Evolutionary conservation across 2,113 vertebrate genomes (phyloP).

Genomic region (Ivindomyrus marchei): DNA sequence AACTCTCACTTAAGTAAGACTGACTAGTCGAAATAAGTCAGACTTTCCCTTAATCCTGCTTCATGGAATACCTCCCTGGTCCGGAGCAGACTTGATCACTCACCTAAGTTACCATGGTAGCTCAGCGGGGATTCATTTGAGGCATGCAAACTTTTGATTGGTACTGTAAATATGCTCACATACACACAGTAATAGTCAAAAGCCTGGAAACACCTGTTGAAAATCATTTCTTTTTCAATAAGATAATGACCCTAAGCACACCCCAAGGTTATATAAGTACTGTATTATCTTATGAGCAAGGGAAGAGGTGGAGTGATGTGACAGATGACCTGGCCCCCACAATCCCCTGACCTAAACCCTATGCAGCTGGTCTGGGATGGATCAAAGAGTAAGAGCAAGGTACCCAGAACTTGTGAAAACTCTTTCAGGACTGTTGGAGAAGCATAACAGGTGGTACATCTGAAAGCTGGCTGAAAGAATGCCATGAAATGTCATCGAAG

Average conservation of each 20-base stretch:
- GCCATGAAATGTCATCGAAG: not conserved
- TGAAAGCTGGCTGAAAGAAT: not conserved
- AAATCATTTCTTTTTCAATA: not conserved
- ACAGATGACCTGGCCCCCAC: not conserved
- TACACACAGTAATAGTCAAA: too few relatives aligned
- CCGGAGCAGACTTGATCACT: too few relatives aligned
- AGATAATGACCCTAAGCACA: not conserved
- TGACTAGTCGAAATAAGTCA: too few relatives aligned
- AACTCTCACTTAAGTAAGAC: too few relatives aligned
- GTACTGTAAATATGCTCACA: too few relatives aligned
- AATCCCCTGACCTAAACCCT: not conserved
- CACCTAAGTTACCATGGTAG: too few relatives aligned
- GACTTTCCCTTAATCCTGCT: too few relatives aligned
- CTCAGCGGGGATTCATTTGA: too few relatives aligned
- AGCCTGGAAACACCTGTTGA: too few relatives aligned
- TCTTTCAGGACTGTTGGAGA: not conserved
- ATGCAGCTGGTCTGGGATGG: not conserved
- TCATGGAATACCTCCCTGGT: too few relatives aligned
- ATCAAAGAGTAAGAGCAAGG: not conserved
- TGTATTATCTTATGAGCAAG: not conserved
- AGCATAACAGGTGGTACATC: not conserved
- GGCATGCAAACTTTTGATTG: too few relatives aligned
- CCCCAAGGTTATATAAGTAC: not conserved
- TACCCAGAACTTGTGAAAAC: not conserved
- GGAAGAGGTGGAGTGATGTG: not conserved